Percentiles rank a stretch among this genome's conserved stretches.
phyloP scores from a whole-genome alignment of 2,888 invertebrate genomes.

The Rhagophthalmus giganteus region DNA sequence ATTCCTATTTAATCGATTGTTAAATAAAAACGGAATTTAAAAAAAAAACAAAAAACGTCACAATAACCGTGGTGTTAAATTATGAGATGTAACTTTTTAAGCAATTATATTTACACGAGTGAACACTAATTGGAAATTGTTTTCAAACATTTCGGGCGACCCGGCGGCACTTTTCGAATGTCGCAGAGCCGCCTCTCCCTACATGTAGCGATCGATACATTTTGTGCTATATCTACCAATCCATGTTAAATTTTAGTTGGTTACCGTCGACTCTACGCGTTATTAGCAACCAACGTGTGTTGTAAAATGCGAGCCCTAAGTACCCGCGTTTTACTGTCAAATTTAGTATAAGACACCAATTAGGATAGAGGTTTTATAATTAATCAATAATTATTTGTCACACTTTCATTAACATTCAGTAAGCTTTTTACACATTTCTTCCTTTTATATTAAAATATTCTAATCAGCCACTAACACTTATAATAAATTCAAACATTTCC shows the following conservation, averaged over 20 bases:
- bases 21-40: slow-evolving; percentile 27
- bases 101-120: slow-evolving; percentile 46
- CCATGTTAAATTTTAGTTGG: slow-evolving; percentile 26
- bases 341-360: slow-evolving; percentile 46
- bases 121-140: slow-evolving; percentile 51
- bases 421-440: slow-evolving; percentile 45
- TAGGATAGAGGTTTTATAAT: slow-evolving; percentile 42
- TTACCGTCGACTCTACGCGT: slow-evolving; percentile 16
- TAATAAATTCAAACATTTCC: slow-evolving; percentile 45
- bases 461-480: slow-evolving; percentile 54
- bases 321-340: slow-evolving; percentile 22
- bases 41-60: slow-evolving; percentile 23
- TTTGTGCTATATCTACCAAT: slow-evolving; percentile 47
- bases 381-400: slow-evolving; percentile 41
- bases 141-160: slow-evolving; percentile 33
- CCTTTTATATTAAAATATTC: slow-evolving; percentile 48
- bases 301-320: slow-evolving; percentile 16
- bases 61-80: slow-evolving; percentile 22
- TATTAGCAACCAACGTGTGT: slow-evolving; percentile 19
- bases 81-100: slow-evolving; percentile 26
- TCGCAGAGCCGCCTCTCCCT: slow-evolving; percentile 36
- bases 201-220: slow-evolving; percentile 43
- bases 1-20: slow-evolving; percentile 45
- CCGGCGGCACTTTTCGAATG: no score
- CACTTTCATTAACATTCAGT: slow-evolving; percentile 44